Percentiles rank a stretch among this genome's conserved stretches.
phyloP scores from a whole-genome alignment of 1,140 invertebrate genomes.

The Sarcophaga bullata region DNA sequence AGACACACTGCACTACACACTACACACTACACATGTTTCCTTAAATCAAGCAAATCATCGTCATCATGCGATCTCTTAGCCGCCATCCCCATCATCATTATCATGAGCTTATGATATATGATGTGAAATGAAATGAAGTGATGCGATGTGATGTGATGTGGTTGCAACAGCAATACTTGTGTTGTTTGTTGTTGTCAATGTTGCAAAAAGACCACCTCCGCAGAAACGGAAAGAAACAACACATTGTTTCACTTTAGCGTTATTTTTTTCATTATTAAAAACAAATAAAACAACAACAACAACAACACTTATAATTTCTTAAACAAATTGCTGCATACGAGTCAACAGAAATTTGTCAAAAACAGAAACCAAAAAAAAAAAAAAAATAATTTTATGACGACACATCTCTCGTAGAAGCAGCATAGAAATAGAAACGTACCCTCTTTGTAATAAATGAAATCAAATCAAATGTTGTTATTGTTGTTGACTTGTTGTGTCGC shows the following conservation, averaged over 20 bases:
- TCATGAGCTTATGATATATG: background rate
- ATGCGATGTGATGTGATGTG: no score
- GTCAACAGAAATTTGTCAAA: conserved; percentile 42
- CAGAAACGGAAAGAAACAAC: conserved; percentile 14
- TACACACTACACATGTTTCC: conserved; percentile 30
- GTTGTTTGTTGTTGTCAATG: background rate
- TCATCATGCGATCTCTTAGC: background rate
- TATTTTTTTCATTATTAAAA: background rate
- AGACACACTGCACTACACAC: background rate
- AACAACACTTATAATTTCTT: conserved; percentile 17
- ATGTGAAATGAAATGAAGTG: background rate
- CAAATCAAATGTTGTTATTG: no score
- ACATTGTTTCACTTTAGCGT: background rate
- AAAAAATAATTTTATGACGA: conserved; percentile 7
- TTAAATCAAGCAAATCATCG: conserved; percentile 39
- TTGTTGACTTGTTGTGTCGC: no score
- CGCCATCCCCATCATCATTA: background rate
- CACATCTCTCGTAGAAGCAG: background rate
- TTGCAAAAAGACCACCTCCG: conserved; percentile 31
- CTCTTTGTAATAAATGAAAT: background rate
- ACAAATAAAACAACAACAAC: background rate
- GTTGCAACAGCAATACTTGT: no score
- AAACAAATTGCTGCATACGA: conserved; percentile 38
- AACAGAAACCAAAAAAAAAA: background rate
- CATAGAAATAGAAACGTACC: background rate